Evolutionary conservation across 2,113 vertebrate species (phyloP).

Genomic region (Oreochromis aureus): DNA sequence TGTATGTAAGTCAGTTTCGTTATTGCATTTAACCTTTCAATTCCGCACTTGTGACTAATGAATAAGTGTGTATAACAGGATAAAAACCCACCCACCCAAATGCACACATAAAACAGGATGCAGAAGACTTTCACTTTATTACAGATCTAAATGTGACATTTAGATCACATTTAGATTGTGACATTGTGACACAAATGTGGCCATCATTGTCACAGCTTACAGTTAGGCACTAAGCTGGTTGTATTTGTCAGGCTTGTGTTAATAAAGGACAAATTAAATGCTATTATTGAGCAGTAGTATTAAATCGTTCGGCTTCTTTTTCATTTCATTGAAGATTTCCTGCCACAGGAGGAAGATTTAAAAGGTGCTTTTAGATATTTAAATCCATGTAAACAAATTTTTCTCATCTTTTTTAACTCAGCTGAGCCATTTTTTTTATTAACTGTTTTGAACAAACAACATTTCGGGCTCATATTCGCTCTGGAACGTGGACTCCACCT

Average conservation of each 20-base stretch:
- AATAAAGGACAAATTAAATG: not conserved
- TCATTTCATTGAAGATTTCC: not conserved
- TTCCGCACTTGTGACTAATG: not conserved
- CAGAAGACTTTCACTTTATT: not conserved
- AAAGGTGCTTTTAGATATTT: not conserved
- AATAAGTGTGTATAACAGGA: not conserved
- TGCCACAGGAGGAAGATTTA: not conserved
- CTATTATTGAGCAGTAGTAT: not conserved
- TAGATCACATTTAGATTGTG: too few relatives aligned
- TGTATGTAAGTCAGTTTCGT: not conserved
- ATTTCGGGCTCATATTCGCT: conserved; percentile 25
- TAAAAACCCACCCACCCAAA: not conserved
- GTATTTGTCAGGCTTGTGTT: not conserved
- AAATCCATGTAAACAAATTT: not conserved
- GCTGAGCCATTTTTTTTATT: not conserved
- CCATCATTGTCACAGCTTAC: not conserved
- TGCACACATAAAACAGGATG: not conserved
- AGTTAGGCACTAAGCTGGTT: not conserved
- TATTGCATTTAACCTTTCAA: not conserved
- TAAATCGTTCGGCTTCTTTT: not conserved
- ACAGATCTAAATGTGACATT: not conserved
- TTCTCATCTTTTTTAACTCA: not conserved
- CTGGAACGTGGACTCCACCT: conserved; percentile 44
- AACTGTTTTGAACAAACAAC: conserved; percentile 28
- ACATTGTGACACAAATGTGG: not conserved